These are phyloP conservation scores for Metaphire vulgaris DNA, from an alignment of 1,140 invertebrate genomes.

Conservation along the genomic window DNA sequence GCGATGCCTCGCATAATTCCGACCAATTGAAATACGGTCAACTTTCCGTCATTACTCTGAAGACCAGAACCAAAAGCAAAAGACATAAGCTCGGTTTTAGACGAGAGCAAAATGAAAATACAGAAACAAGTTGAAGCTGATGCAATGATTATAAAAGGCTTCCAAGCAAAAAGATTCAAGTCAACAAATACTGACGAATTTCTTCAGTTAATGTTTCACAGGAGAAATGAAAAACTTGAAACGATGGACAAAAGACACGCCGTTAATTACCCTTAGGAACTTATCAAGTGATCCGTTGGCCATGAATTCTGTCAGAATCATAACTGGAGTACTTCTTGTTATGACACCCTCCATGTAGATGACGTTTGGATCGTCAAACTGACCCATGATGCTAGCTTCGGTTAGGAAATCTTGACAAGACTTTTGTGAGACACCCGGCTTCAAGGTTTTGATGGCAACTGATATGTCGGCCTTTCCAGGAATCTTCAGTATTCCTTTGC, in stretches of 20 bases:
- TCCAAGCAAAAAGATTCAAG: neutral
- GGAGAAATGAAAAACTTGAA: too few species aligned
- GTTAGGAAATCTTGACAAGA: conserved; percentile 92
- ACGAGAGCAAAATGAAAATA: too few species aligned
- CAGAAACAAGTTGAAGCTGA: too few species aligned
- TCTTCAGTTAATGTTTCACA: too few species aligned
- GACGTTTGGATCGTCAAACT: conserved; percentile 98
- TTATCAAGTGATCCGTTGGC: conserved; percentile 97
- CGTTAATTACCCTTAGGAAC: conserved; percentile 69
- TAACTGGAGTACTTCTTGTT: conserved; percentile 95
- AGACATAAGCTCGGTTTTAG: neutral
- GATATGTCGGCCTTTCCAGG: conserved; percentile 56
- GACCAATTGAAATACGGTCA: conserved; percentile 91
- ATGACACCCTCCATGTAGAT: conserved; percentile 99
- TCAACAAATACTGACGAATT: neutral
- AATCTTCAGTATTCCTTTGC: conserved; percentile 73
- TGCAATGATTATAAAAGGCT: too few species aligned
- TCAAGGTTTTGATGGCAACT: conserved; percentile 93
- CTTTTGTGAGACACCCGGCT: conserved; percentile 92
- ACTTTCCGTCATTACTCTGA: conserved; percentile 88
- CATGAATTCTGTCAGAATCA: conserved; percentile 99
- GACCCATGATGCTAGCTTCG: conserved; percentile 98
- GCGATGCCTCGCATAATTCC: conserved; percentile 96
- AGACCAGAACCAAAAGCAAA: conserved; percentile 25
- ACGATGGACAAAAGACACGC: neutral